Conservation (phyloP, 2,888 invertebrate genomes). For the Athalia circularis region DNA sequence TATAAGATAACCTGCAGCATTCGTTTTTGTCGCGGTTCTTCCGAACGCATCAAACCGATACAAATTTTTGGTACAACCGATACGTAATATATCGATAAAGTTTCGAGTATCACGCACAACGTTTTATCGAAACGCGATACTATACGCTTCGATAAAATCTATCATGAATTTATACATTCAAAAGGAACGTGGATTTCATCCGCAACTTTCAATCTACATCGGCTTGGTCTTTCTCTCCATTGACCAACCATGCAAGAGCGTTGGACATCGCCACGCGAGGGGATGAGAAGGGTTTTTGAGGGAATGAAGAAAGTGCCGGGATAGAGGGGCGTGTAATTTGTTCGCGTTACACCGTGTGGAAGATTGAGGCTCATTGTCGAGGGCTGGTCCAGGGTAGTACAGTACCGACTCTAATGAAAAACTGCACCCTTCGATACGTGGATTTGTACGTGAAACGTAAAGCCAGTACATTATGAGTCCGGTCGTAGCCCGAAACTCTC, state of each 20-base stretch:
- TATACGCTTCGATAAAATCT: no score
- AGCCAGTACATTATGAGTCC: constrained; percentile 16
- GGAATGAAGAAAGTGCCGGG: neutral
- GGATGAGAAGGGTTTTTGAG: constrained; percentile 23
- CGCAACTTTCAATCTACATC: neutral
- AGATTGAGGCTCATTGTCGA: constrained; percentile 53
- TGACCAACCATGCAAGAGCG: neutral
- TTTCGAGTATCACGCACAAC: no score
- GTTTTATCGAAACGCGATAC: no score
- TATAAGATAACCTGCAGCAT: constrained; percentile 15
- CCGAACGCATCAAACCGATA: constrained; percentile 21
- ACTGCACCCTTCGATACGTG: constrained; percentile 21
- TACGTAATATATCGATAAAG: no score
- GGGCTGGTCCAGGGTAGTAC: constrained; percentile 42
- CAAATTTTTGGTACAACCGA: constrained; percentile 14
- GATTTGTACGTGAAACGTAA: constrained; percentile 27
- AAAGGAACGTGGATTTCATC: neutral
- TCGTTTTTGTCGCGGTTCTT: constrained; percentile 10
- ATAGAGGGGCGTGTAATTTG: constrained; percentile 60
- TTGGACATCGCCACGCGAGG: constrained; percentile 27
- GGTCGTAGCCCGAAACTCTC: constrained; percentile 6
- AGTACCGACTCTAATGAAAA: constrained; percentile 23
- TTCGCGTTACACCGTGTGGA: constrained; percentile 63
- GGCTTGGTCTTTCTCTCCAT: neutral
- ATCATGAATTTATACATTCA: no score